Evolutionary conservation across 2,888 invertebrate genomes (phyloP).

Genomic region (Aromia moschata): DNA sequence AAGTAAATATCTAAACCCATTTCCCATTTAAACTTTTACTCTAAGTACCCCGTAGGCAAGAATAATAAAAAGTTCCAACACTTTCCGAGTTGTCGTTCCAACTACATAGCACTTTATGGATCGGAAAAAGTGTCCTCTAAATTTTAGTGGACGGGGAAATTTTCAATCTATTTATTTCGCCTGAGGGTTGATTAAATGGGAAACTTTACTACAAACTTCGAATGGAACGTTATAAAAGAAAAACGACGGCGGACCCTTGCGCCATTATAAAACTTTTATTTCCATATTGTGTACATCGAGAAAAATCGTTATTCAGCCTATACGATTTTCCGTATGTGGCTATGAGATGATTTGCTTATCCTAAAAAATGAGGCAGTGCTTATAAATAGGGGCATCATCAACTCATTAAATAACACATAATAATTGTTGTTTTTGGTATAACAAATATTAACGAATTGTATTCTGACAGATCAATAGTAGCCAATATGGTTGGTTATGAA

Average conservation of each 20-base stretch:
- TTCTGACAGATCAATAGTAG: too few species aligned
- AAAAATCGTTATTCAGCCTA: too few species aligned
- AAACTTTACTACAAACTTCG: constrained; percentile 14
- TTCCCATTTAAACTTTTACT: background rate
- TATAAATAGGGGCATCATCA: too few species aligned
- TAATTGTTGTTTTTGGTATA: too few species aligned
- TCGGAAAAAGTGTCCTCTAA: constrained; percentile 19
- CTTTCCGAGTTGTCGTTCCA: constrained; percentile 6
- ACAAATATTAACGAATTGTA: too few species aligned
- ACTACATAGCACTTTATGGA: constrained; percentile 18
- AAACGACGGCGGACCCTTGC: constrained; percentile 8
- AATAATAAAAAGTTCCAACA: constrained; percentile 13
- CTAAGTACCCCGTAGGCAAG: background rate
- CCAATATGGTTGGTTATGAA: too few species aligned
- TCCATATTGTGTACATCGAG: constrained; percentile 20
- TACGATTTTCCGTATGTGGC: too few species aligned
- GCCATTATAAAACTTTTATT: constrained; percentile 22
- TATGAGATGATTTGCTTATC: too few species aligned
- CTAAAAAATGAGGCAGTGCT: too few species aligned
- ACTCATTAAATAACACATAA: too few species aligned
- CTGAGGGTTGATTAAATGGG: constrained; percentile 23
- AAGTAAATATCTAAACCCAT: background rate
- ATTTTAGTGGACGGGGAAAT: constrained; percentile 14
- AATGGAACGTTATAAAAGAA: constrained; percentile 20
- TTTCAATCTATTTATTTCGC: constrained; percentile 21